phyloP scores from a whole-genome alignment of 2,797 vertebrate species.

The Poeciliopsis gracilis region DNA sequence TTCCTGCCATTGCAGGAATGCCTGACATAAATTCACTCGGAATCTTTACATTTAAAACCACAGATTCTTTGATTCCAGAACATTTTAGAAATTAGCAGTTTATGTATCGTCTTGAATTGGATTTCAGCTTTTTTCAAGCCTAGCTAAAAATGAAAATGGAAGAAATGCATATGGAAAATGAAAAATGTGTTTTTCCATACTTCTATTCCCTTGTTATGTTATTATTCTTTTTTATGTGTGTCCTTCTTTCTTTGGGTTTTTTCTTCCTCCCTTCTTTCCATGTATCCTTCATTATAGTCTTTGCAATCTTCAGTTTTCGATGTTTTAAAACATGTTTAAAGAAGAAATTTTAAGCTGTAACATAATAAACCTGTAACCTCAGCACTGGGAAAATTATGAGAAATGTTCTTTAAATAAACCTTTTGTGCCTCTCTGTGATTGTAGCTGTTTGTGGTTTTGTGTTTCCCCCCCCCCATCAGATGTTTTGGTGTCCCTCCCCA shows the following conservation, averaged over 20 bases:
- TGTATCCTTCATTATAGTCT: background rate
- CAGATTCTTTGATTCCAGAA: background rate
- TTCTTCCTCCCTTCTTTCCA: background rate
- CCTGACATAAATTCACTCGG: background rate
- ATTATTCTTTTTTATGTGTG: background rate
- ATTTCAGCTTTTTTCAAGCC: background rate
- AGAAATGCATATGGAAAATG: background rate
- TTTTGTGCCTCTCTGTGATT: background rate
- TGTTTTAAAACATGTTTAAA: background rate
- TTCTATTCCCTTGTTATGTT: background rate
- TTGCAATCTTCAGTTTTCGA: background rate
- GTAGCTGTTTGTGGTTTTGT: background rate
- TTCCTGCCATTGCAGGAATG: background rate
- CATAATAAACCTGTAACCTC: background rate
- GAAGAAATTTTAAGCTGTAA: background rate
- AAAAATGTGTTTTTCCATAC: background rate
- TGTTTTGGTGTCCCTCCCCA: constrained; percentile 74
- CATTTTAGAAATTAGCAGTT: background rate
- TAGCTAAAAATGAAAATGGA: background rate
- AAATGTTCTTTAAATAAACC: background rate
- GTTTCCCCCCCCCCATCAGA: constrained; percentile 24
- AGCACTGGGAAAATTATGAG: background rate
- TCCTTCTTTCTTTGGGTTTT: background rate
- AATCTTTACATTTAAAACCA: background rate
- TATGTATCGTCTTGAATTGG: background rate